Base-by-base conservation (phyloP, 2,113 vertebrate genomes). In the Cervus canadensis region DNA sequence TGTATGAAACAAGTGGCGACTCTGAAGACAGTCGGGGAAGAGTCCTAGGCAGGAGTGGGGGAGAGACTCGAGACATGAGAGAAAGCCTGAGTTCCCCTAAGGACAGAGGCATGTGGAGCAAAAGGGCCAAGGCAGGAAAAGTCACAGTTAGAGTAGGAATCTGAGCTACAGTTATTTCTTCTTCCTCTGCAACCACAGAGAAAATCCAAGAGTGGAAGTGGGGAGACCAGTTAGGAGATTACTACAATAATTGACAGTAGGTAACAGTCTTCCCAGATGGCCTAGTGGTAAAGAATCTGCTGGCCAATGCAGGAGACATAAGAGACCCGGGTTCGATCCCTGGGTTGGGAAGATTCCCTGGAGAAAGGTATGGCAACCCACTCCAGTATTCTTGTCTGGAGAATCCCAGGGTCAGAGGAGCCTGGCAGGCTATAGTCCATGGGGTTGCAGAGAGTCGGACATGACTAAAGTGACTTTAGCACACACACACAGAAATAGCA, bases 261-360 rank as follows among this genome's bases (percentile, higher is more conserved):
- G 52, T 13, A 25, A 45, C 4, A 33, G 45, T 85, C 50, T 79
- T 71, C 67, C 10, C n/a, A 40, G 19, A 71, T 40, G 19, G 67
- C 67, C 67, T 71, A 40, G n/a, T 23, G n/a, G 67, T 71, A 71
- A 71, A 40, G 67, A 71, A 71, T 71, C 67, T 71, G n/a, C 67
- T 71, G n/a, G n/a, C 67, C n/a, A 40, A 12, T 71, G n/a, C 67
- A 71, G n/a, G 67, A 71, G n/a, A 71, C n/a, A 13, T 40, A 23
- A 40, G 19, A 23, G n/a, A 71, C 67, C 5, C 0, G 5, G n/a
- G 10, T 71, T 71, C 2, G 0, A 40, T 40, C 67, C n/a, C 19
- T 40, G 67, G 67, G 10, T 40, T 3, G 10, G n/a, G 10, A 71
- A 71, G 67, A 71, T 40, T 40, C n/a, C 67, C n/a, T 71, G n/a